Evolutionary conservation across 1,140 invertebrate species (phyloP), one percentile per base, ranked within the genome.

Genomic region (Diachasma alloeum): DNA sequence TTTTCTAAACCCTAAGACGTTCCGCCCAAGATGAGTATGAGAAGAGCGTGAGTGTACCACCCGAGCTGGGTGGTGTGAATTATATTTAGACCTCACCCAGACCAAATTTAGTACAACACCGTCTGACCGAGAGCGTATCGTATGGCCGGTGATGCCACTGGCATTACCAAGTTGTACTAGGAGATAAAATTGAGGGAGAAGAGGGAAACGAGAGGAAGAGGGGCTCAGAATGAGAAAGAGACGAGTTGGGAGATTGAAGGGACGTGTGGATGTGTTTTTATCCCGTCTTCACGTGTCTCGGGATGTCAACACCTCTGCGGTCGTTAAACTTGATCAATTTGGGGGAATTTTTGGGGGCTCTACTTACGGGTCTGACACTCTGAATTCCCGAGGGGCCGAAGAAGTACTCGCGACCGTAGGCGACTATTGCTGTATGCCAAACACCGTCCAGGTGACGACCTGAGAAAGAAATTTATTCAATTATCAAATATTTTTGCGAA

Each of bases 351-450:
- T 68, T 17, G 17, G 31, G 17, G 36, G 31, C 11, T 46, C 80
- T 79, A 93, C 93, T 92, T 91, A 96, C 96, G 76, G 96, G 96
- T 81, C 91, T 88, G 83, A 94, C 94, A 79, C 91, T 93, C 82
- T 93, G 92, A 78, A 98, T 94, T 42, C 97, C 97, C 46, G 84
- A 88, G 9, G 91, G 91, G 8, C 96, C 96, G 86, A 95, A 98
- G 89, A 96, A 98, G 87, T 95, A 97, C 90, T 98, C 97, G 70
- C 92, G 89, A 19, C 94, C 95, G 89, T 94, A 97, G 4, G 93
- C 95, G 69, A 98, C 95, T 66, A 97, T 90, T 1, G 93, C 92
- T 0, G 96, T 97, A 87, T 97, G 96, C 95, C 96, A 97, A 83
- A 97, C 93, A 67, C 95, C 96, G 80, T 96, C 94, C 77, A 97